Conservation (phyloP, 2,797 vertebrate species). For the Diceros bicornis region DNA sequence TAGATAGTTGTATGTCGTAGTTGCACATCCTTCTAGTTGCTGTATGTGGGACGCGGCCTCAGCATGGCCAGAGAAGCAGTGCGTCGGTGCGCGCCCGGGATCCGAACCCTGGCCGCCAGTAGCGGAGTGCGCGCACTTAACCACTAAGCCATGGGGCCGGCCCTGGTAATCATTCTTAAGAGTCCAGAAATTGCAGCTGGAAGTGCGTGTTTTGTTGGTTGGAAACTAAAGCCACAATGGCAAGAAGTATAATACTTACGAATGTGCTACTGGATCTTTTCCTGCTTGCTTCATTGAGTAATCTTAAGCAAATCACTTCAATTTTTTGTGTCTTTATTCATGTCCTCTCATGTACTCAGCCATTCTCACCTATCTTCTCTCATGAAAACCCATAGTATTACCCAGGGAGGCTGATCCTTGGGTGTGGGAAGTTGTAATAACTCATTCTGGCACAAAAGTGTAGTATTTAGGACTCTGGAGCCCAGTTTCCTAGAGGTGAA, state of each 20-base stretch:
- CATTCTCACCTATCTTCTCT: background rate
- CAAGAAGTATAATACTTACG: background rate
- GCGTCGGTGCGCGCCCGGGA: too few relatives aligned
- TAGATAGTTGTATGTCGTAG: too few relatives aligned
- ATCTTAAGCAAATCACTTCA: background rate
- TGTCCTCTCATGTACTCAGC: background rate
- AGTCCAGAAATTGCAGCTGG: background rate
- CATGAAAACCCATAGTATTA: background rate
- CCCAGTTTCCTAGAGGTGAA: background rate
- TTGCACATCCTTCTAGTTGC: too few relatives aligned
- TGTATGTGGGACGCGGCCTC: too few relatives aligned
- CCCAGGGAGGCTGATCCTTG: background rate
- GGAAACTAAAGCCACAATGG: background rate
- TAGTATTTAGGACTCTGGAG: background rate
- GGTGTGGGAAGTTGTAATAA: background rate
- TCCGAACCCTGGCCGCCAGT: too few relatives aligned
- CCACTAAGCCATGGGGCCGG: too few relatives aligned
- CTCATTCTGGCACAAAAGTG: background rate
- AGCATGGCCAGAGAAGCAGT: too few relatives aligned
- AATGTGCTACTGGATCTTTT: background rate
- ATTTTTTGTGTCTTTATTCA: background rate
- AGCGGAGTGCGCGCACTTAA: too few relatives aligned
- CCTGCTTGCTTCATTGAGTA: background rate
- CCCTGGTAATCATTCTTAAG: background rate
- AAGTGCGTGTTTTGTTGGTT: background rate